Conservation (phyloP, 2,113 vertebrate genomes). For the Neolamprologus sp. region DNA sequence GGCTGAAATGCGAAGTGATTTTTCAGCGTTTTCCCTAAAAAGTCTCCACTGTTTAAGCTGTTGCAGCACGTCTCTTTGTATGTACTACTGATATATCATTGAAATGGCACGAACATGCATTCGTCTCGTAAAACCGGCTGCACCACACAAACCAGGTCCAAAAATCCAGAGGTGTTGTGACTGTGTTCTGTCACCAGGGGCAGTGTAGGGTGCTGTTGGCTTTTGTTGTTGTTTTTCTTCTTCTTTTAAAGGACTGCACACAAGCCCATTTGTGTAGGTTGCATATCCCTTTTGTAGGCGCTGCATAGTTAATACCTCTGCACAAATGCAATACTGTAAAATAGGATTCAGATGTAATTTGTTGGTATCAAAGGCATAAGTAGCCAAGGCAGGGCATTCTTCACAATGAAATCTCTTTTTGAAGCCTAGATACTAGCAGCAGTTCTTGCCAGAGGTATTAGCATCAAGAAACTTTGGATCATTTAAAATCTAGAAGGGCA, state of each 20-base stretch:
- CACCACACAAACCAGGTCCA: not conserved
- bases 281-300: not conserved
- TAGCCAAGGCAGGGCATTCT: not conserved
- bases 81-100: not conserved
- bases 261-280: not conserved
- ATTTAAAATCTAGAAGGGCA: not conserved
- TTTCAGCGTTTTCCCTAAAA: not conserved
- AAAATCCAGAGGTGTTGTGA: not conserved
- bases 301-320: not conserved
- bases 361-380: not conserved
- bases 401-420: not conserved
- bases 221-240: not conserved
- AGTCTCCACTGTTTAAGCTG: not conserved
- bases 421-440: not conserved
- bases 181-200: not conserved
- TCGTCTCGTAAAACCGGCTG: fast-evolving
- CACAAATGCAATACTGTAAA: not conserved
- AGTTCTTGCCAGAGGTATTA: not conserved
- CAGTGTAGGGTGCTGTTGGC: not conserved
- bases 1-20: not conserved
- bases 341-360: not conserved
- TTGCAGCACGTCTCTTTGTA: not conserved
- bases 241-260: not conserved
- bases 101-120: not conserved
- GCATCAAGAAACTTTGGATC: not conserved